phyloP scores from a whole-genome alignment of 2,113 vertebrate genomes.

The Hyperopisus bebe region DNA sequence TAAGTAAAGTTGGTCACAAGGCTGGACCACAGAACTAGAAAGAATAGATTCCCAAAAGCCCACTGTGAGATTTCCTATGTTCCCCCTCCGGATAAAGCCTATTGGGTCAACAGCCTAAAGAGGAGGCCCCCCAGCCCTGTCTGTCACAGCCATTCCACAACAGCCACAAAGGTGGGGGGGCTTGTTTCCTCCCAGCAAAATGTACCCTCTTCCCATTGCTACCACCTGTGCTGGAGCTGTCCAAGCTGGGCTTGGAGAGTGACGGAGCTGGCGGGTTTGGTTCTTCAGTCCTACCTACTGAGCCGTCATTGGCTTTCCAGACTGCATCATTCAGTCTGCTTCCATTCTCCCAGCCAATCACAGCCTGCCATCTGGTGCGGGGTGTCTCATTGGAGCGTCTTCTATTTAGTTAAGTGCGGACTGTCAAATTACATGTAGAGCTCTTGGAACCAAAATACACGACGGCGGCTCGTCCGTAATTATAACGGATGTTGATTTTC shows the following conservation, averaged over 20 bases:
- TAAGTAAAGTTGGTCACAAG: background rate
- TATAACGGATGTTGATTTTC: constrained; percentile 6
- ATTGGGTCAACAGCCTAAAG: constrained; percentile 51
- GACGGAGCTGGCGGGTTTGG: constrained; percentile 48
- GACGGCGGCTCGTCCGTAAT: background rate
- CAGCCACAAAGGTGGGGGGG: constrained; percentile 17
- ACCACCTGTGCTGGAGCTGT: constrained; percentile 52
- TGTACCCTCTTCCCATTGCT: constrained; percentile 41
- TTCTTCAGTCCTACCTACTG: constrained; percentile 51
- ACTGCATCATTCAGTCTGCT: constrained; percentile 50
- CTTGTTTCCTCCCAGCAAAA: constrained; percentile 40
- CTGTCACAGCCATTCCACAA: constrained; percentile 36
- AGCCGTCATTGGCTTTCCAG: constrained; percentile 55
- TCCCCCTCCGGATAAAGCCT: constrained; percentile 39
- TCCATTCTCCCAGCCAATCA: constrained; percentile 56
- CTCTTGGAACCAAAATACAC: constrained; percentile 33
- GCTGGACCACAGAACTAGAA: background rate
- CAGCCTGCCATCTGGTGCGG: constrained; percentile 58
- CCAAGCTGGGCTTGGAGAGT: constrained; percentile 37
- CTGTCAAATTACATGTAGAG: constrained; percentile 55
- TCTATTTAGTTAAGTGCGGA: constrained; percentile 61
- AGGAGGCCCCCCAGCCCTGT: constrained; percentile 41
- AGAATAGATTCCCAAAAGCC: background rate
- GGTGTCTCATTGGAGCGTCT: constrained; percentile 57
- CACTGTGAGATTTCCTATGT: constrained; percentile 24